A percentile compares a stretch with the other conserved stretches of the same genome.
phyloP scores from a whole-genome alignment of 2,888 invertebrate species.

The Gari tellinella region DNA sequence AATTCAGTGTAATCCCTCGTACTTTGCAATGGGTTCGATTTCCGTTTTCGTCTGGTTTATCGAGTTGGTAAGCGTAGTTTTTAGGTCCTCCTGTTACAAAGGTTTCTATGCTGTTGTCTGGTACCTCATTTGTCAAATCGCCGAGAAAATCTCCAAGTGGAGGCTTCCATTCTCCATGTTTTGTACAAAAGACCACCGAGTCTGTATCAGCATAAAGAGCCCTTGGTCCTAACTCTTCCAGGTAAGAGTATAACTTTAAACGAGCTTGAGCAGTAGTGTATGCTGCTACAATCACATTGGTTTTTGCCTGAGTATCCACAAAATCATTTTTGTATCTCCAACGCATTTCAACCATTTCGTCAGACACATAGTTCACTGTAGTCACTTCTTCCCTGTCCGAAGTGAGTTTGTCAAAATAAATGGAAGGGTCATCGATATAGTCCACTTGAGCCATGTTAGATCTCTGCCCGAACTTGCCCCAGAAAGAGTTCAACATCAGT shows the following conservation, averaged over 20 bases:
- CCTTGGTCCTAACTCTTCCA: constrained; percentile 15
- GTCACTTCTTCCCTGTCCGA: too few species aligned
- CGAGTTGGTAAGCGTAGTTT: constrained; percentile 27
- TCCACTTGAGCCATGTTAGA: too few species aligned
- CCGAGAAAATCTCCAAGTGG: constrained; percentile 75
- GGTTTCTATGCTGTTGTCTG: constrained; percentile 66
- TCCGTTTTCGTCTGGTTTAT: constrained; percentile 26
- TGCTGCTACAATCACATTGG: constrained; percentile 28
- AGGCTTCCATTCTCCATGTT: constrained; percentile 43
- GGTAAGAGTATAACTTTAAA: constrained; percentile 24
- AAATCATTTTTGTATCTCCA: constrained; percentile 32
- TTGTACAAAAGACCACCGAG: constrained; percentile 32
- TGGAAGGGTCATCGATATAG: too few species aligned
- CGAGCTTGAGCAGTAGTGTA: constrained; percentile 35
- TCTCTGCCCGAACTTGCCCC: too few species aligned
- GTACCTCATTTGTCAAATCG: too few species aligned
- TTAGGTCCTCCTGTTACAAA: constrained; percentile 36
- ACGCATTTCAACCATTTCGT: too few species aligned
- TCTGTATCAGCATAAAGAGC: constrained; percentile 37
- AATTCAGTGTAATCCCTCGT: constrained; percentile 25
- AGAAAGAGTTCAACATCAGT: too few species aligned
- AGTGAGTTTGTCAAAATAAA: too few species aligned
- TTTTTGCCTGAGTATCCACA: neutral
- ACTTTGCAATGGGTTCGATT: constrained; percentile 20
- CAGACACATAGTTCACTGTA: too few species aligned